phyloP scores from a whole-genome alignment of 2,888 invertebrate genomes.

The Terebella lapidaria region DNA sequence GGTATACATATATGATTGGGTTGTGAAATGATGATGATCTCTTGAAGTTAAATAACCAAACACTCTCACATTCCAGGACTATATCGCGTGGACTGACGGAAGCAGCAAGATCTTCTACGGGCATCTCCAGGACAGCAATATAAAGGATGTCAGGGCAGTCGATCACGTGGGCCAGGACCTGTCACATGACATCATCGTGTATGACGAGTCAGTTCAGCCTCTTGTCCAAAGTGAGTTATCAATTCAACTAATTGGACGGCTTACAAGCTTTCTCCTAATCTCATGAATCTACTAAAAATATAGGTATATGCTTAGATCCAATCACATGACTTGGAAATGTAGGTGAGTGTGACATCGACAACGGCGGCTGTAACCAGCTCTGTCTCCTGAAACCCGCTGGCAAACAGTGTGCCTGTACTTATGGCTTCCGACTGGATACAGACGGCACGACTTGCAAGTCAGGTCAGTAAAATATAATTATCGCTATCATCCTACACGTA shows the following conservation, averaged over 20 bases:
- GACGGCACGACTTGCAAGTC: constrained; percentile 13
- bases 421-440: constrained; percentile 9
- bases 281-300: too few species aligned
- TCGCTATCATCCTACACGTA: not conserved
- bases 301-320: too few species aligned
- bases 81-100: constrained; percentile 19
- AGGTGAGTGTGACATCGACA: constrained; percentile 14
- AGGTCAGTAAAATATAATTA: constrained; percentile 1
- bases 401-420: constrained; percentile 11
- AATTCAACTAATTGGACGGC: not conserved
- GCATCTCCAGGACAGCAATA: not conserved
- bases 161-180: constrained; percentile 6
- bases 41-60: too few species aligned
- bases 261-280: not conserved
- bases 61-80: too few species aligned
- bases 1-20: too few species aligned
- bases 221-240: too few species aligned
- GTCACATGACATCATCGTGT: constrained; percentile 19
- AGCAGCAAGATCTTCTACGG: constrained; percentile 8
- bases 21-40: too few species aligned
- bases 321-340: too few species aligned
- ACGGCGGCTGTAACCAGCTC: constrained; percentile 19
- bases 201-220: constrained; percentile 16
- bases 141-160: constrained; percentile 4
- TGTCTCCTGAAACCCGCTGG: constrained; percentile 13